Evolutionary conservation across 1,140 invertebrate genomes (phyloP).

Genomic region (Hyposmocoma kahamanoa): DNA sequence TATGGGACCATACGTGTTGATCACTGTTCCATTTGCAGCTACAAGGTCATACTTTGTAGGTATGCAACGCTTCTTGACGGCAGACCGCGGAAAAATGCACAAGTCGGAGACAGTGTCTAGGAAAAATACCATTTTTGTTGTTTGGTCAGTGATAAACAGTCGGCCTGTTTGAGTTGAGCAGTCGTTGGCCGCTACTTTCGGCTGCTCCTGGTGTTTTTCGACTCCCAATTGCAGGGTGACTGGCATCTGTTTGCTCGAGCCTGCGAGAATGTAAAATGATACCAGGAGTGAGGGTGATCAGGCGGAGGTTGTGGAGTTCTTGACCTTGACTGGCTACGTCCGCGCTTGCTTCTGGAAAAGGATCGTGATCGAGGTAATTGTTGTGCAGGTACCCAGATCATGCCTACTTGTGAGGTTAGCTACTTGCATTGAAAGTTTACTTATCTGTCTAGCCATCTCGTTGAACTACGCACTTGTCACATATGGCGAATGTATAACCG

Average conservation of each 20-base stretch:
- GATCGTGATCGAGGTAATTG: no score
- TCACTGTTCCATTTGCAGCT: constrained; percentile 27
- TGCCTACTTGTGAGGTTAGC: no score
- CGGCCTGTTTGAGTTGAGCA: background rate
- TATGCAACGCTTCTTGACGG: background rate
- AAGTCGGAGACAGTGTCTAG: constrained; percentile 18
- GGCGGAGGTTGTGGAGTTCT: no score
- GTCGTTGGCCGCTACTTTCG: constrained; percentile 10
- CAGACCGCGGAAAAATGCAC: constrained; percentile 11
- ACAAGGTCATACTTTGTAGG: constrained; percentile 8
- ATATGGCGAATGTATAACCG: no score
- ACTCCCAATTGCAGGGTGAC: background rate
- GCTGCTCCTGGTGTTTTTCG: constrained; percentile 10
- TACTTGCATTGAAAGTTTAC: no score
- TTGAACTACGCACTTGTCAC: no score
- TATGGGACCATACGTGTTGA: constrained; percentile 31
- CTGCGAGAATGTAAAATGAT: no score
- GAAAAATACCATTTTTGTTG: constrained; percentile 7
- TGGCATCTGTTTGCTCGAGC: background rate
- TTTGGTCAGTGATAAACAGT: constrained; percentile 10
- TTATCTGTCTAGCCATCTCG: no score
- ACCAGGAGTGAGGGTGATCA: no score
- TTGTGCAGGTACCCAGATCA: no score
- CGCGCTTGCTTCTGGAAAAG: no score
- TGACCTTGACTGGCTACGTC: no score